Evolutionary conservation across 2,888 invertebrate genomes (phyloP).

Genomic region (Drosophila siamana): DNA sequence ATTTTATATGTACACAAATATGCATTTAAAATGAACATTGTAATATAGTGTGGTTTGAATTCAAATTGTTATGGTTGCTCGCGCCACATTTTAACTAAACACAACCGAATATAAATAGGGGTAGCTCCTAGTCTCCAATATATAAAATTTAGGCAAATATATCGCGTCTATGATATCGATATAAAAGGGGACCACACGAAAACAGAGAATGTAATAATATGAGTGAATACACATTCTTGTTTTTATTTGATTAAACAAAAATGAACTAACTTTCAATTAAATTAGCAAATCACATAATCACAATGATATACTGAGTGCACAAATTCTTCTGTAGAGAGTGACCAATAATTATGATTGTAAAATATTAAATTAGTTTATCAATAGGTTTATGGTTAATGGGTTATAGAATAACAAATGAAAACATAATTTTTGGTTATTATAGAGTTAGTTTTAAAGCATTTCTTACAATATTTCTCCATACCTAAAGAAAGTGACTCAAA

Average conservation of each 20-base stretch:
- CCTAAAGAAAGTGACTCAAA: background rate
- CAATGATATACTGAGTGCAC: background rate
- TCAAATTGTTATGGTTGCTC: background rate
- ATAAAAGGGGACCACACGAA: too few relatives aligned
- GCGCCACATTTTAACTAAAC: background rate
- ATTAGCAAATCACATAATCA: background rate
- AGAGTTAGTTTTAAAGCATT: too few relatives aligned
- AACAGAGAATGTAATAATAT: background rate
- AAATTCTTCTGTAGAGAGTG: too few relatives aligned
- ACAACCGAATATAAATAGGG: background rate
- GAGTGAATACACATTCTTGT: too few relatives aligned
- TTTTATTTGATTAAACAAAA: too few relatives aligned
- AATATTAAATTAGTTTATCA: too few relatives aligned
- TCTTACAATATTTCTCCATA: background rate
- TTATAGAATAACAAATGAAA: too few relatives aligned
- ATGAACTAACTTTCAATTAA: too few relatives aligned
- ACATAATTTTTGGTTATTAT: background rate
- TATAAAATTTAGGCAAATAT: background rate
- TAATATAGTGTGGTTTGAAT: too few relatives aligned
- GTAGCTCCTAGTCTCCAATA: background rate
- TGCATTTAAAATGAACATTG: too few relatives aligned
- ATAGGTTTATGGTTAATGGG: too few relatives aligned
- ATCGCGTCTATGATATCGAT: background rate
- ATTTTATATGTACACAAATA: too few relatives aligned
- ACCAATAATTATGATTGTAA: background rate